phyloP scores from a whole-genome alignment of 2,888 invertebrate genomes.

The Rhagonycha fulva region DNA sequence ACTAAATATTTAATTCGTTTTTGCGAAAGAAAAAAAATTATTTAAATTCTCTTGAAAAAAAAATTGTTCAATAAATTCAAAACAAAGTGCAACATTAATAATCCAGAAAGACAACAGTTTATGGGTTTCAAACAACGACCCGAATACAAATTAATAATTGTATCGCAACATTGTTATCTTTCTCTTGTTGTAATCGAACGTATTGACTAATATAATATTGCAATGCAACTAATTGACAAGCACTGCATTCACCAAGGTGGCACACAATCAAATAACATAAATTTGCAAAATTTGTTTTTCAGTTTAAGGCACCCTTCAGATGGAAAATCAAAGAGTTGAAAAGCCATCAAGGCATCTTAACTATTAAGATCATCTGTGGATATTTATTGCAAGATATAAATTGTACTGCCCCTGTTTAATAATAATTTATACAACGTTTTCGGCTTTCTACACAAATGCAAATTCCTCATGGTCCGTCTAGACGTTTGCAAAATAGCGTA shows the following conservation, averaged over 20 bases:
- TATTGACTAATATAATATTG: constrained; percentile 27
- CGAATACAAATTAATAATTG: constrained; percentile 26
- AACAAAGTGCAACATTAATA: constrained; percentile 26
- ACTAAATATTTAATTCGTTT: not conserved
- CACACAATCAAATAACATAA: constrained; percentile 7
- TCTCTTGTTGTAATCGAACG: constrained; percentile 22
- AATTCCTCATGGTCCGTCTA: not conserved
- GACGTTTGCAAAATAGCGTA: not conserved
- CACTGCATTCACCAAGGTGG: constrained; percentile 21
- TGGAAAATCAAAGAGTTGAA: not conserved
- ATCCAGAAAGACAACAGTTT: constrained; percentile 23
- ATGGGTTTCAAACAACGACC: constrained; percentile 20
- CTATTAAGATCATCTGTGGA: not conserved
- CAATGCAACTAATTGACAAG: constrained; percentile 28
- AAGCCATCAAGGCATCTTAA: too few species aligned
- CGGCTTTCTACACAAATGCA: not conserved
- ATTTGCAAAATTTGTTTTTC: not conserved
- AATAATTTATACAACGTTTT: not conserved
- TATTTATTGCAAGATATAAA: not conserved
- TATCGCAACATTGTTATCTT: constrained; percentile 28
- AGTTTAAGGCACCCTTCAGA: not conserved
- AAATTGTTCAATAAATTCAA: constrained; percentile 4
- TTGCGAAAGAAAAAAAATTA: not conserved
- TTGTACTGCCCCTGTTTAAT: not conserved
- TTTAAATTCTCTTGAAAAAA: not conserved